Evolutionary conservation across 37 sponge, comb jelly and placozoan genomes (phyloP), one percentile per base, ranked within the genome.

Genomic region (Aplysina aerophoba): DNA sequence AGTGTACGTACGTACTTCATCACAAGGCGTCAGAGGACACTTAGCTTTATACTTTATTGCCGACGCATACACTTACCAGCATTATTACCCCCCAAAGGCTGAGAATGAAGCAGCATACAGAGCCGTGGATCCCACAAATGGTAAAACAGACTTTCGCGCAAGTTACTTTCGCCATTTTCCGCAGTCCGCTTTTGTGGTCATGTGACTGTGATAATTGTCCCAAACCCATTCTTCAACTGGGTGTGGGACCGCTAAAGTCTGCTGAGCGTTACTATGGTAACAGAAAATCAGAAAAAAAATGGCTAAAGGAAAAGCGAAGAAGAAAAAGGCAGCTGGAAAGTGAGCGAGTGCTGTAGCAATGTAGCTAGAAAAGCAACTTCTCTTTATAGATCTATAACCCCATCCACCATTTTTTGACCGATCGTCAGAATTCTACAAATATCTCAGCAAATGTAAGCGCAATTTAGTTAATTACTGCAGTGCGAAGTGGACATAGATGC

Each of bases 41-140:
- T n/a, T n/a, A n/a, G n/a, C n/a, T n/a, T n/a, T n/a, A n/a, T n/a
- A n/a, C n/a, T n/a, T 8, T 44, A 44, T 44, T 44, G 8, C 50
- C 3, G 8, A 3, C 3, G 50, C 50, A 39, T 33, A 33, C 13
- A 39, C 91, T 81, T 31, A 91, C 91, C 90, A 93, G 50, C 90
- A 93, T 90, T 0, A 93, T 35, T 19, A 84, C 20, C 12, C 83
- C 93, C 93, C 93, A 93, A 0, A 89, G 21, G 61, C 90, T 89
- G 78, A 93, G 74, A 25, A 90, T 25, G 62, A 81, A 71, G 53
- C 90, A 93, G 71, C 90, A 93, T 19, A 87, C 58, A 21, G 93
- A 89, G 19, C 90, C 87, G 55, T 82, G 59, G 17, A 87, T 80
- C n/a, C 93, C 90, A 40, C 93, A 93, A 24, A 89, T 5, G 13